Evolutionary conservation across 2,888 invertebrate genomes (phyloP).

Genomic region (Oscheius myriophilus): DNA sequence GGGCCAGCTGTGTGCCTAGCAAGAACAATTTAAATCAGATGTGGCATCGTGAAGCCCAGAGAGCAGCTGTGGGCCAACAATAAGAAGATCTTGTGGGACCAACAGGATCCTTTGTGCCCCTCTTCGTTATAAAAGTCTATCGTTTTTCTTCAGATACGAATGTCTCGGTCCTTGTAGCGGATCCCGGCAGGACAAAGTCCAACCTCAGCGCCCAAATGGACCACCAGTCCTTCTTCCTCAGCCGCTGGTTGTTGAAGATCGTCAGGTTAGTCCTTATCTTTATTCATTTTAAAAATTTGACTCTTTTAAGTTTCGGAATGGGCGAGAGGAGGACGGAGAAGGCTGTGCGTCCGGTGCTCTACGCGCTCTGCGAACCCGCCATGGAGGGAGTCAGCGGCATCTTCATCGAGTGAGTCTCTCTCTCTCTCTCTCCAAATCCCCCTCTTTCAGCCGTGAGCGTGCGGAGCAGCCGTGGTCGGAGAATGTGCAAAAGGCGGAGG

Average conservation of each 20-base stretch:
- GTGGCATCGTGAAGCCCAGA: too few relatives aligned
- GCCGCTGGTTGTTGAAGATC: constrained; percentile 60
- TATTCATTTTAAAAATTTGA: background rate
- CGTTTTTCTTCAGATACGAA: constrained; percentile 52
- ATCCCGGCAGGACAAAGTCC: constrained; percentile 66
- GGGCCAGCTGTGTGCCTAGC: too few relatives aligned
- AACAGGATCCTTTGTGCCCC: too few relatives aligned
- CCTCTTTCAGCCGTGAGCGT: constrained; percentile 64
- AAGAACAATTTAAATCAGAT: too few relatives aligned
- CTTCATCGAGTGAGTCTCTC: constrained; percentile 61
- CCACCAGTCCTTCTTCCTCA: constrained; percentile 64
- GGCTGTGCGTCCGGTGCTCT: constrained; percentile 64
- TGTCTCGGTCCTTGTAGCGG: constrained; percentile 61
- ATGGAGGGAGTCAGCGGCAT: constrained; percentile 50
- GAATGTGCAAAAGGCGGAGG: constrained; percentile 46
- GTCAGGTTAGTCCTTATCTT: constrained; percentile 46
- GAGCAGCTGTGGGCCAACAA: too few relatives aligned
- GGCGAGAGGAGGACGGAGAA: constrained; percentile 61
- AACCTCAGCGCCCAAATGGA: constrained; percentile 58
- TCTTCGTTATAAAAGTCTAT: too few relatives aligned
- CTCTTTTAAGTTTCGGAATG: constrained; percentile 58
- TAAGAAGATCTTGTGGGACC: too few relatives aligned
- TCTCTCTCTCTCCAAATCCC: background rate
- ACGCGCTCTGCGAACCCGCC: constrained; percentile 63
- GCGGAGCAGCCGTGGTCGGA: constrained; percentile 57